Evolutionary conservation across 2,888 invertebrate genomes (phyloP), one percentile per base, ranked within the genome.

Genomic region (Pyralis farinalis): DNA sequence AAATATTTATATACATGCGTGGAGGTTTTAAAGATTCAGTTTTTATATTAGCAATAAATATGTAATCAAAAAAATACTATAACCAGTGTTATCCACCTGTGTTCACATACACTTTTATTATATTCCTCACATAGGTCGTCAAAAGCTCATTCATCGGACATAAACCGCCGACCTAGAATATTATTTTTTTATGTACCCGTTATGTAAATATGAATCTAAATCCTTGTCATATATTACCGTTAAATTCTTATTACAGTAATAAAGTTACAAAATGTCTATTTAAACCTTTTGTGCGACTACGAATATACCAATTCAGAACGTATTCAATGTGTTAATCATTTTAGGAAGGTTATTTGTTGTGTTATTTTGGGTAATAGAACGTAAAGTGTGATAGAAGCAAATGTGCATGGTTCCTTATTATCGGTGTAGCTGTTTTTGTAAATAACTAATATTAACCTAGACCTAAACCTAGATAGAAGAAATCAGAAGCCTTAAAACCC

Each of bases 121-220:
- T 40, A 41, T 39, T 42, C 37, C 34, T 41, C 38, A 37, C 41
- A 43, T 43, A 37, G 41, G 38, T 43, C 43, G 46, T 47, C 46
- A 47, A 47, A 46, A 43, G 43, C 46, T 42, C 43, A 47, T 47
- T 43, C 36, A 30, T 32, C 40, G 38, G 36, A 48, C 37, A 43
- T 42, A 48, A 45, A 45, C 40, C 39, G 29, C 42, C 34, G 43
- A 38, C 41, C 48, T 35, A 43, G 32, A 40, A 45, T 43, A 48
- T 43, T 37, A 48, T 47, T 42, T 42, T 41, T 45, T 48, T 45
- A 45, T 43, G 43, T 11, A n/a, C 22, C 39, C 33, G 45, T 45
- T 42, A 48, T 48, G 45, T 45, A 43, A 45, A 45, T 45, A 32
- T 12, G 10, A 32, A 38, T 33, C 16, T 33, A 20, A 27, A 33